These are phyloP conservation scores for Lutjanus erythropterus DNA, from an alignment of 2,113 vertebrate genomes.

Conservation along the genomic window DNA sequence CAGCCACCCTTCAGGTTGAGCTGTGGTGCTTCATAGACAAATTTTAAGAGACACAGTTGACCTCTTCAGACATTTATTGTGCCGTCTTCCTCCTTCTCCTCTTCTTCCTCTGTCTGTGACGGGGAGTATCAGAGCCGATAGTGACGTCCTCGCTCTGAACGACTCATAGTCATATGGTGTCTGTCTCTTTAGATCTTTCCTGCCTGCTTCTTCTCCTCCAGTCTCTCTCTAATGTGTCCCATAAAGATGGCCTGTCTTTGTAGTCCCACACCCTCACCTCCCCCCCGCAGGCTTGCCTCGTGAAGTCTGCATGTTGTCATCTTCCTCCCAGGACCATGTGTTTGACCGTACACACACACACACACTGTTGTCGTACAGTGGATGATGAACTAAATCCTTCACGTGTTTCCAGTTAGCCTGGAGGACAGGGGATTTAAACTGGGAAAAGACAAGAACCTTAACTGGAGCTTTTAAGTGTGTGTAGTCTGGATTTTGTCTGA, in stretches of 20 bases:
- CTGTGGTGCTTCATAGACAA: background rate
- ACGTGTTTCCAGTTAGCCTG: slow-evolving; percentile 78
- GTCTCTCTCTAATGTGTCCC: slow-evolving; percentile 47
- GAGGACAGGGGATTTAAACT: slow-evolving; percentile 69
- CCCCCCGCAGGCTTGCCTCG: slow-evolving; percentile 9
- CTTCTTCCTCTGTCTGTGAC: slow-evolving; percentile 26
- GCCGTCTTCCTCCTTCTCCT: slow-evolving; percentile 10
- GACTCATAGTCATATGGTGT: slow-evolving; percentile 39
- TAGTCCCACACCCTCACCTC: slow-evolving; percentile 17
- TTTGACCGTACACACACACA: slow-evolving; percentile 53
- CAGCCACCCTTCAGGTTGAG: background rate
- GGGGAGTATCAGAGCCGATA: slow-evolving; percentile 9
- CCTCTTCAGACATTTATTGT: background rate
- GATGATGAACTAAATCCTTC: slow-evolving; percentile 67
- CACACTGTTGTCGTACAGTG: slow-evolving; percentile 46
- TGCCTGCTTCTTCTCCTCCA: slow-evolving; percentile 33
- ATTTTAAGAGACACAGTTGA: slow-evolving; percentile 5
- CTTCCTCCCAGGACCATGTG: slow-evolving; percentile 52
- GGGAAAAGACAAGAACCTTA: slow-evolving; percentile 61
- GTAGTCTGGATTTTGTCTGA: slow-evolving; percentile 67
- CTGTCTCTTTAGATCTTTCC: slow-evolving; percentile 61
- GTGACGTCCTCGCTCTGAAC: slow-evolving; percentile 52
- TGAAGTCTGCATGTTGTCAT: slow-evolving; percentile 74
- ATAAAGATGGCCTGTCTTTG: slow-evolving; percentile 66
- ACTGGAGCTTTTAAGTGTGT: slow-evolving; percentile 60